These are phyloP conservation scores for Xestobium rufovillosum DNA, from an alignment of 2,888 invertebrate genomes.

Conservation along the genomic window DNA sequence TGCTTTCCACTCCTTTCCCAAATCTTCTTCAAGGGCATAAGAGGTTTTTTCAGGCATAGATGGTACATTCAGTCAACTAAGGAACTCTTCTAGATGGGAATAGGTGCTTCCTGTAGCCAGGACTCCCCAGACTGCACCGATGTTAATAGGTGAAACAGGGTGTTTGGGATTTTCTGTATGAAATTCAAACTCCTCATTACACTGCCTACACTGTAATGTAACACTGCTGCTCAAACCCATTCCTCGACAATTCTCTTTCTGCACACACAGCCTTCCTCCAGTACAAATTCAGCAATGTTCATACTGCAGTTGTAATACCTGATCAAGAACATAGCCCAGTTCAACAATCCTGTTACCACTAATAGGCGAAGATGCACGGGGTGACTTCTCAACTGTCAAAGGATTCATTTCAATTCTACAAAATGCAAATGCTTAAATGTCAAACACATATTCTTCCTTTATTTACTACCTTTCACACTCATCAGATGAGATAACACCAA, in stretches of 20 bases:
- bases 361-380: too few species aligned
- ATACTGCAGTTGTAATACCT: slow-evolving; percentile 9
- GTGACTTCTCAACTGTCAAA: too few species aligned
- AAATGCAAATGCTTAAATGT: too few species aligned
- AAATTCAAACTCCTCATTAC: background rate
- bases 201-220: slow-evolving; percentile 3
- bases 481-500: too few species aligned
- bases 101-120: slow-evolving; percentile 13
- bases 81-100: slow-evolving; percentile 3
- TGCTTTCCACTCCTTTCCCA: slow-evolving; percentile 12
- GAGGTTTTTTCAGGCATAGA: slow-evolving; percentile 11
- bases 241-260: slow-evolving; percentile 5
- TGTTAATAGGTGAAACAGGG: background rate
- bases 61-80: slow-evolving; percentile 15
- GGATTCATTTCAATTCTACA: too few species aligned
- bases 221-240: slow-evolving; percentile 4
- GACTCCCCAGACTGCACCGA: slow-evolving; percentile 13
- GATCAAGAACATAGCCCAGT: slow-evolving; percentile 13
- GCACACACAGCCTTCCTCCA: slow-evolving; percentile 4
- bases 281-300: slow-evolving; percentile 14
- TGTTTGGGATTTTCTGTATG: slow-evolving; percentile 8
- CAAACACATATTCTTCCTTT: too few species aligned
- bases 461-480: too few species aligned
- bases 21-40: slow-evolving; percentile 5
- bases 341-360: slow-evolving; percentile 15